Percentiles rank a stretch among this genome's conserved stretches.
phyloP scores from a whole-genome alignment of 2,888 invertebrate species.

The Apocheima hispidaria region DNA sequence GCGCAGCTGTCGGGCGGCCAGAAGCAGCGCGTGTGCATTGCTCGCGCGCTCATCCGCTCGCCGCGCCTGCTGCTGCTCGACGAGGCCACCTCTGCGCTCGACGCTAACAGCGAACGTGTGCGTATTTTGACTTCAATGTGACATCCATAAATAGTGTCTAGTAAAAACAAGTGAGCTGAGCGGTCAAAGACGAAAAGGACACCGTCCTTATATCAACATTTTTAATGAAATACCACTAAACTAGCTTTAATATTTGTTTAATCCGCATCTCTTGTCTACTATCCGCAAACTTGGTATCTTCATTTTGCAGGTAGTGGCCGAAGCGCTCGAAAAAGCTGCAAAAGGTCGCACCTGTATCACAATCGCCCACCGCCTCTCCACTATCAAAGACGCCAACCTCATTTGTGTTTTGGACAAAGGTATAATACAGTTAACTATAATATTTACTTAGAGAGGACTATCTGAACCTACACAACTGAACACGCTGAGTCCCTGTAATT shows the following conservation, averaged over 20 bases:
- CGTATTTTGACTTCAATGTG: constrained; percentile 11
- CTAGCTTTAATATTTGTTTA: background rate
- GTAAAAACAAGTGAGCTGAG: background rate
- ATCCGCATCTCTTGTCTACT: background rate
- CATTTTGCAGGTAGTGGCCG: constrained; percentile 89
- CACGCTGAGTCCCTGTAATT: no score
- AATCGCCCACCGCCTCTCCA: constrained; percentile 94
- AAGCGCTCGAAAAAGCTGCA: constrained; percentile 93
- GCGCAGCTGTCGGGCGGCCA: constrained; percentile 90
- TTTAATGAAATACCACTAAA: background rate
- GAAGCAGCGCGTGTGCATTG: constrained; percentile 91
- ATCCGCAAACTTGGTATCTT: background rate
- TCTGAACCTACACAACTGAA: no score
- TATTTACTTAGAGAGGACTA: no score
- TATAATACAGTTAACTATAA: no score
- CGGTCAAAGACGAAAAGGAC: background rate
- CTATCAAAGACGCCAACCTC: constrained; percentile 92
- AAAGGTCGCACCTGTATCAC: constrained; percentile 94
- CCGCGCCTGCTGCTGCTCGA: constrained; percentile 89
- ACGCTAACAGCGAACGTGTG: constrained; percentile 89
- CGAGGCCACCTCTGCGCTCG: constrained; percentile 89
- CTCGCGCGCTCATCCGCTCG: constrained; percentile 88
- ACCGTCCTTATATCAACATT: no score
- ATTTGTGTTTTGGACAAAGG: constrained; percentile 95
- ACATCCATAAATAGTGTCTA: background rate